Conservation (phyloP, 2,888 invertebrate genomes). For the Blomia tropicalis region DNA sequence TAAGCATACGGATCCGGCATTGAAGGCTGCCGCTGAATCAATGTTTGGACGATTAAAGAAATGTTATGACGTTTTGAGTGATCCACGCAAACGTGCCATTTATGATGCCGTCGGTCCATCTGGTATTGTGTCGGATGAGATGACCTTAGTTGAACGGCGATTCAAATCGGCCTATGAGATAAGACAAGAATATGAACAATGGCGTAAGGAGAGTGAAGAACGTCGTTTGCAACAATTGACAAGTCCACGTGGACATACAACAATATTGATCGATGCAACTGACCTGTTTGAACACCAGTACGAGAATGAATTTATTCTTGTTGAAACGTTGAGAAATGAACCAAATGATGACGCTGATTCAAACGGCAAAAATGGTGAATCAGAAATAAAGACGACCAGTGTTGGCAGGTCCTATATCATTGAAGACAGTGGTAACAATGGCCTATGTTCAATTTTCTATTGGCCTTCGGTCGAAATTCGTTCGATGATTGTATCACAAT, state of each 20-base stretch:
- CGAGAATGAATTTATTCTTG: no score
- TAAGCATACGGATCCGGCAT: constrained; percentile 63
- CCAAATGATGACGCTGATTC: no score
- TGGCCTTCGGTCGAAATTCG: constrained; percentile 65
- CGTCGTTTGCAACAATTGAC: no score
- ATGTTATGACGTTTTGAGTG: constrained; percentile 84
- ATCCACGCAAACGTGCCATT: constrained; percentile 81
- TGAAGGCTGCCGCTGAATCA: constrained; percentile 63
- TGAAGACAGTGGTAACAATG: no score
- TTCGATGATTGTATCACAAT: constrained; percentile 80
- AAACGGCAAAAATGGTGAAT: no score
- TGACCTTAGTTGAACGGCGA: constrained; percentile 74
- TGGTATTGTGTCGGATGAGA: constrained; percentile 81
- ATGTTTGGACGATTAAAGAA: constrained; percentile 81
- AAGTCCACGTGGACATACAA: constrained; percentile 75
- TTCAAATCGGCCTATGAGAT: constrained; percentile 88
- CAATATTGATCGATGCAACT: constrained; percentile 74
- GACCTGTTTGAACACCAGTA: constrained; percentile 71
- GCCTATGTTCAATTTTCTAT: constrained; percentile 32
- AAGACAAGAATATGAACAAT: constrained; percentile 87
- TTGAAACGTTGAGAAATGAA: no score
- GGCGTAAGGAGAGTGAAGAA: no score
- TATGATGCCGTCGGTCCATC: constrained; percentile 77
- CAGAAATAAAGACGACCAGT: no score
- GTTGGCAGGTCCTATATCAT: no score